Evolutionary conservation across 2,797 vertebrate species (phyloP), one percentile per base, ranked within the genome.

Genomic region (Muraenolepis orangiensis): DNA sequence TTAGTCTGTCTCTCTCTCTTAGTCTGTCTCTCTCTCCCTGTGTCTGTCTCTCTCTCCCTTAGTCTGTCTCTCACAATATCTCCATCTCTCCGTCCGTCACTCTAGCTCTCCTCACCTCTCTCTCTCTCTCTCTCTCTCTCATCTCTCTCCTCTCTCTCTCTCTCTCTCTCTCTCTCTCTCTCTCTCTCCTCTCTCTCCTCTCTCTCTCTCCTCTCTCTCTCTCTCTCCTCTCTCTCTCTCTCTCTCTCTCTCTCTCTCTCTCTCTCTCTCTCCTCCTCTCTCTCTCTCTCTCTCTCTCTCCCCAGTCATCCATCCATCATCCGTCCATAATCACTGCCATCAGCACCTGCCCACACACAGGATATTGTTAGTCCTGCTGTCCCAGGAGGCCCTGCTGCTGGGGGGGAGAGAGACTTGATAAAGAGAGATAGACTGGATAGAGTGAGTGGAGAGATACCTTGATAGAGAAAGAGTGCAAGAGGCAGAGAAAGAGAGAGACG

Each of bases 281-380:
- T 72, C 68, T 23, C 30, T n/a, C 51, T 71, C 40, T 38, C 36
- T 70, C 34, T 70, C 29, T 70, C 42, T 51, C 70, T 30, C n/a
- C 20, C 40, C 26, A 40, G 16, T 28, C 28, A 12, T 61, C 72
- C 72, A 73, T 73, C 61, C 61, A 38, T 79, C 77, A 80, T 81
- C 72, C 66, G 69, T 30, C 78, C 85, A 81, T 85, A 84, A 85
- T 87, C 64, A 77, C 85, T 86, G 80, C 75, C 76, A 79, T 87
- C 83, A 86, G 80, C 80, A 86, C 74, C 79, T 76, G 72, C 66
- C 69, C 69, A 79, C 76, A 16, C 23, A 83, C 68, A 69, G 46
- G 40, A 75, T 79, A 78, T 74, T 14, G 51, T 66, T 80, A 74
- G n/a, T 72, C 77, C 67, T 80, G 71, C 76, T 82, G 76, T 72